Percentiles rank a stretch among this genome's conserved stretches.
Conservation (phyloP, 2,888 invertebrate genomes). For the Callosobruchus maculatus region DNA sequence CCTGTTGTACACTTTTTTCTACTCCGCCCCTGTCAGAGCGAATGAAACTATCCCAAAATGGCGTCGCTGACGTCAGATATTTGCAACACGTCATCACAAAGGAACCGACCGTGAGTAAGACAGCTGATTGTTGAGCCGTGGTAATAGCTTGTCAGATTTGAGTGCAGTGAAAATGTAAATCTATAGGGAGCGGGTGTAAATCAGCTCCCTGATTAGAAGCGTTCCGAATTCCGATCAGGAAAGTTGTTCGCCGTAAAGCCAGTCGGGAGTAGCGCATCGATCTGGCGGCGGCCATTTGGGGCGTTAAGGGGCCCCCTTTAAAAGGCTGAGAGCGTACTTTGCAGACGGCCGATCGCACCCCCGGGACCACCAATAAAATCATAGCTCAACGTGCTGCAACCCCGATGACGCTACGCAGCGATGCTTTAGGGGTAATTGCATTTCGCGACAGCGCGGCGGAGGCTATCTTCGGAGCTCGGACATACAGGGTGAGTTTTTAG, state of each 20-base stretch:
- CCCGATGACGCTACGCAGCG: neutral
- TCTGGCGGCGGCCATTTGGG: constrained; percentile 49
- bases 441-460: too few species aligned
- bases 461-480: too few species aligned
- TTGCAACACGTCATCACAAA: too few species aligned
- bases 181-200: neutral
- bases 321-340: constrained; percentile 52
- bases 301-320: constrained; percentile 48
- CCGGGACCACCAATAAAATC: constrained; percentile 46
- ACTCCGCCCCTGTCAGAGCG: too few species aligned
- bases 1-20: too few species aligned
- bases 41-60: too few species aligned
- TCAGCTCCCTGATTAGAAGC: neutral
- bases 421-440: neutral
- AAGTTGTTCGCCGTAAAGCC: neutral
- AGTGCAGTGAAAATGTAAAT: too few species aligned
- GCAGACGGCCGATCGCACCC: constrained; percentile 43
- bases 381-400: constrained; percentile 35
- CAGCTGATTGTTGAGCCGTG: too few species aligned
- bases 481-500: too few species aligned
- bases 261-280: constrained; percentile 18
- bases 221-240: neutral
- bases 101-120: too few species aligned
- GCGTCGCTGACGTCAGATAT: too few species aligned
- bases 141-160: too few species aligned